phyloP scores from a whole-genome alignment of 2,888 invertebrate species.

The Teleogryllus oceanicus region DNA sequence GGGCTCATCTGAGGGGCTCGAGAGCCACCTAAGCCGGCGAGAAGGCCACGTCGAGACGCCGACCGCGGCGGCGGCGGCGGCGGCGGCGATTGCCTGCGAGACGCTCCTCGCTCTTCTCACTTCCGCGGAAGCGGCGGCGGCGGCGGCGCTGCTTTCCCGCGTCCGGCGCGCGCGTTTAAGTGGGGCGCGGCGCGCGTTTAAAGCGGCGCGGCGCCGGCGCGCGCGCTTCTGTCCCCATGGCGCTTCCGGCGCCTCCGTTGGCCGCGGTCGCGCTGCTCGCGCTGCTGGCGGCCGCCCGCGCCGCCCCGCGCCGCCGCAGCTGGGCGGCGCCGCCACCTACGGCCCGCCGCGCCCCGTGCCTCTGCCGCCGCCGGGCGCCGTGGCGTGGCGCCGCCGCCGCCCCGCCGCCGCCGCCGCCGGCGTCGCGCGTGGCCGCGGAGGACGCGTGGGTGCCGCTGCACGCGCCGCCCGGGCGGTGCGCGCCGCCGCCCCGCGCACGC shows the following conservation, averaged over 20 bases:
- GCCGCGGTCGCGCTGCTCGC: neutral
- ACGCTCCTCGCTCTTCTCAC: neutral
- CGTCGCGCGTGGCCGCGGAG: neutral
- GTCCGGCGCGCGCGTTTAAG: neutral
- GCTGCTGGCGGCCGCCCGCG: neutral
- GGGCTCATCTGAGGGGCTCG: too few species aligned
- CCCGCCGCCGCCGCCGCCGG: neutral
- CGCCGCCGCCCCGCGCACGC: neutral
- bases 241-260: neutral
- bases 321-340: neutral
- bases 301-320: neutral
- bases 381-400: neutral
- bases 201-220: neutral
- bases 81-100: neutral
- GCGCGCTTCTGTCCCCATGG: neutral
- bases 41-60: neutral
- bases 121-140: constrained; percentile 1
- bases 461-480: neutral
- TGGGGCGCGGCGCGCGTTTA: neutral
- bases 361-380: neutral
- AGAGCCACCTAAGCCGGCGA: too few species aligned
- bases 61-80: neutral
- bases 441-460: constrained; percentile 1
- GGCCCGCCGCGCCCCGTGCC: neutral
- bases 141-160: constrained; percentile 18